phyloP scores from a whole-genome alignment of 1,140 invertebrate genomes.

The Maniola jurtina region DNA sequence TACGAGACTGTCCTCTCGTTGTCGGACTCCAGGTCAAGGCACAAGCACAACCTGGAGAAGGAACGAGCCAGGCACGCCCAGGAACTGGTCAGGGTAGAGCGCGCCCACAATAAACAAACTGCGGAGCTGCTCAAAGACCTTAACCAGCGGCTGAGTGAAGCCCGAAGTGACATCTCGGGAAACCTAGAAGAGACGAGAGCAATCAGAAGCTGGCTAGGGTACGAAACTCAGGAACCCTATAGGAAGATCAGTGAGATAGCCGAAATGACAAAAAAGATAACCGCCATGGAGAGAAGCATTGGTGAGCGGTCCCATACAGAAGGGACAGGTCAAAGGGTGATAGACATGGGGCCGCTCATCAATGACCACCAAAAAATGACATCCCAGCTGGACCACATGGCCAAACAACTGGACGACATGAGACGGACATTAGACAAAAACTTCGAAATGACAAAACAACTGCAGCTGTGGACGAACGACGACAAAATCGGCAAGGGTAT shows the following conservation, averaged over 20 bases:
- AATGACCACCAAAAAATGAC: too few species aligned
- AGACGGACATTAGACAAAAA: too few species aligned
- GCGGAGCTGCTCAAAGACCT: neutral
- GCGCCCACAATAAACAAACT: slow-evolving; percentile 15
- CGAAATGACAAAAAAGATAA: neutral
- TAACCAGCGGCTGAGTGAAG: neutral
- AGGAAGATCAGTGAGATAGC: neutral
- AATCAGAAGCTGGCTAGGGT: neutral
- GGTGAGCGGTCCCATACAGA: neutral
- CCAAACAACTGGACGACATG: too few species aligned
- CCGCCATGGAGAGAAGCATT: neutral
- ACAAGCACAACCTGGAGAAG: slow-evolving; percentile 32
- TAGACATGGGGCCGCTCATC: too few species aligned
- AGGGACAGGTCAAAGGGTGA: neutral
- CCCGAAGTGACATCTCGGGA: neutral
- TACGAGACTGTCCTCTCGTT: slow-evolving; percentile 21
- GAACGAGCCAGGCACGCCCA: slow-evolving; percentile 27
- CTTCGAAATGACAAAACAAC: too few species aligned
- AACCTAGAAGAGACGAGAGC: neutral
- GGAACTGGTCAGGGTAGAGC: slow-evolving; percentile 26
- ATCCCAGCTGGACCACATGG: too few species aligned
- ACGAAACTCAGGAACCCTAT: neutral
- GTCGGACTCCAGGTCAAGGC: slow-evolving; percentile 23
- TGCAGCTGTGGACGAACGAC: too few species aligned
- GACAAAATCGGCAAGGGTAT: too few species aligned